Conservation (phyloP, 2,888 invertebrate genomes). For the Brachyptera putata region DNA sequence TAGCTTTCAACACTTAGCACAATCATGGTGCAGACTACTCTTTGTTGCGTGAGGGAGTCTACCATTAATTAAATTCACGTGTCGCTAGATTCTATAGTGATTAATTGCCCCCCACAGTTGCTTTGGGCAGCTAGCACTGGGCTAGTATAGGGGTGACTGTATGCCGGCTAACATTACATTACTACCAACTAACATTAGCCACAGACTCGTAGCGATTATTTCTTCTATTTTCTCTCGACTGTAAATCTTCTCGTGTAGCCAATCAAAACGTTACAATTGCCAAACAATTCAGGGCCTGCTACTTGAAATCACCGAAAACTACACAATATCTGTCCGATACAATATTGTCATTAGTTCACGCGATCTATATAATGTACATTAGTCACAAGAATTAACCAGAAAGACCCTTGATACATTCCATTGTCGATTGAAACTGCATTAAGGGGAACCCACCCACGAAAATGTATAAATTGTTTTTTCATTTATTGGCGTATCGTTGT, state of each 20-base stretch:
- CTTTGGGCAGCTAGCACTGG: conserved; percentile 4
- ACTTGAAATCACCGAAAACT: neutral
- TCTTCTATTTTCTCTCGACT: neutral
- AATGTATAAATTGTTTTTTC: no score
- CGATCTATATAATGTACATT: no score
- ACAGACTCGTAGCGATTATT: neutral
- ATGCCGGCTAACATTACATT: neutral
- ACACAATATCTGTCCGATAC: neutral
- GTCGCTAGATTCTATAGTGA: conserved; percentile 18
- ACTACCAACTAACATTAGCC: conserved; percentile 4
- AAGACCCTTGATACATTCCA: no score
- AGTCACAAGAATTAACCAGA: no score
- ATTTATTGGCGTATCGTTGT: no score
- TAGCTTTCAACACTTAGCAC: neutral
- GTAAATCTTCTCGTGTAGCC: neutral
- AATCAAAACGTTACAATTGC: neutral
- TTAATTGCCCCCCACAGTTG: conserved; percentile 23
- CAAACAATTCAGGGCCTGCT: neutral
- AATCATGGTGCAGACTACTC: neutral
- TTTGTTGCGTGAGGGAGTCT: neutral
- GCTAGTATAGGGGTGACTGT: neutral
- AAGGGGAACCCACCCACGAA: no score
- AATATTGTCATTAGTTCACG: neutral
- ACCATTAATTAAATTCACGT: conserved; percentile 24
- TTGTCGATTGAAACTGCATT: no score